These are phyloP conservation scores for Thymelicus lineola DNA, from an alignment of 2,888 invertebrate genomes.

Conservation along the genomic window DNA sequence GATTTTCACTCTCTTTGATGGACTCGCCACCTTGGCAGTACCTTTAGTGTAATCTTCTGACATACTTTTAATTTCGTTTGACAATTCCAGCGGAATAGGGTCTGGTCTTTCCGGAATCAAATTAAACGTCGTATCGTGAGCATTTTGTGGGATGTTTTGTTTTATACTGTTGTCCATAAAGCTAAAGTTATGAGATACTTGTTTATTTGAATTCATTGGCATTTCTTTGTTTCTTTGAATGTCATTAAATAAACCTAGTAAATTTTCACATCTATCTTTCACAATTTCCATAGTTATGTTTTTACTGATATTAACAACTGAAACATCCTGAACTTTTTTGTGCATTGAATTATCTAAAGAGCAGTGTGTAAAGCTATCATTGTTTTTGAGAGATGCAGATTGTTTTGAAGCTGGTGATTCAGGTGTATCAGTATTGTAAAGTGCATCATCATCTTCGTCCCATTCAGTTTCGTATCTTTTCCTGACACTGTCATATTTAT, in stretches of 20 bases:
- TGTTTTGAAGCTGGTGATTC: conserved; percentile 42
- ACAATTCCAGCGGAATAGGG: conserved; percentile 54
- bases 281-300: conserved; percentile 54
- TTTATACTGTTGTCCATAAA: conserved; percentile 22
- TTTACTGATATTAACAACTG: conserved; percentile 42
- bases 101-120: conserved; percentile 41
- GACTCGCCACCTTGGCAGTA: conserved; percentile 52
- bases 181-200: conserved; percentile 25
- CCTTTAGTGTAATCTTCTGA: conserved; percentile 45
- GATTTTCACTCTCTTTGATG: conserved; percentile 67
- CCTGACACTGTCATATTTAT: conserved; percentile 58
- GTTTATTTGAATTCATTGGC: conserved; percentile 25
- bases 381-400: conserved; percentile 47
- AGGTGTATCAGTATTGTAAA: conserved; percentile 64
- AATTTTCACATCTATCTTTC: conserved; percentile 61
- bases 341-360: conserved; percentile 60
- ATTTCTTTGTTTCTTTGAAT: conserved; percentile 31
- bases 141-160: conserved; percentile 12
- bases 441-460: conserved; percentile 80
- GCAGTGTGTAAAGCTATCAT: conserved; percentile 52
- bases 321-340: conserved; percentile 47
- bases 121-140: conserved; percentile 6
- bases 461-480: conserved; percentile 68
- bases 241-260: conserved; percentile 63
- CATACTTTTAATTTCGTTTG: conserved; percentile 56